These are phyloP conservation scores for Actinia equina DNA, from an alignment of 64 coral and sea anemone genomes.

Conservation along the genomic window DNA sequence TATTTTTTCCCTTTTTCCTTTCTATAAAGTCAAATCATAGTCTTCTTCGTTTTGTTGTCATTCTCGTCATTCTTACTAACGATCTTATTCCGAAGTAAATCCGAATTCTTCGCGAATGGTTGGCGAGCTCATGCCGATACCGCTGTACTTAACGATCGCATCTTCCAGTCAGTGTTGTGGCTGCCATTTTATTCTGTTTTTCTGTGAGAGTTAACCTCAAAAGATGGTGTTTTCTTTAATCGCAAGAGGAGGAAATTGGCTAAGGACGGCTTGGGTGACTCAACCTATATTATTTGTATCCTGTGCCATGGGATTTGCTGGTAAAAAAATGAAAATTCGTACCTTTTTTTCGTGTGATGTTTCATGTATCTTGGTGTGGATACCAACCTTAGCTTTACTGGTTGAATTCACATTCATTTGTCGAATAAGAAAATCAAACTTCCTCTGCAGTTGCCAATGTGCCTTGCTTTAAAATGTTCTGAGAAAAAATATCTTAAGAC, in stretches of 20 bases:
- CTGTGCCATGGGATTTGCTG: constrained; percentile 82
- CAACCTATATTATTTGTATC: constrained; percentile 92
- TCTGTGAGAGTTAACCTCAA: neutral
- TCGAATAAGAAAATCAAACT: no score
- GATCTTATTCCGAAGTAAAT: neutral
- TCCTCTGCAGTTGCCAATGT: no score
- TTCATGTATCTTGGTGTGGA: no score
- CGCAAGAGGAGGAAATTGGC: constrained; percentile 61
- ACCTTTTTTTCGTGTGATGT: neutral
- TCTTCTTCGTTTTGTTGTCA: neutral
- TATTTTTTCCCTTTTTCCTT: neutral
- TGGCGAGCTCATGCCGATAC: neutral
- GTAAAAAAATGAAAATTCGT: constrained; percentile 33
- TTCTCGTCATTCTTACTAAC: neutral
- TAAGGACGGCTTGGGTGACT: constrained; percentile 85
- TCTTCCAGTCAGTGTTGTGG: neutral
- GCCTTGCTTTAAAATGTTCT: no score
- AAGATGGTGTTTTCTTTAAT: constrained; percentile 63
- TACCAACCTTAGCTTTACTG: neutral
- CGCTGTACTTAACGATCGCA: constrained; percentile 4
- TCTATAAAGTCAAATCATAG: neutral
- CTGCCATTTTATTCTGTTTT: neutral
- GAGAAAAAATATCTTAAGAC: no score
- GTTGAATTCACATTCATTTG: no score
- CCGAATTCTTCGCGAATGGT: neutral